Percentiles rank a stretch among this genome's conserved stretches.
These are phyloP conservation scores for Malurus cyaneus DNA, from an alignment of 2,113 vertebrate genomes.

Conservation along the genomic window DNA sequence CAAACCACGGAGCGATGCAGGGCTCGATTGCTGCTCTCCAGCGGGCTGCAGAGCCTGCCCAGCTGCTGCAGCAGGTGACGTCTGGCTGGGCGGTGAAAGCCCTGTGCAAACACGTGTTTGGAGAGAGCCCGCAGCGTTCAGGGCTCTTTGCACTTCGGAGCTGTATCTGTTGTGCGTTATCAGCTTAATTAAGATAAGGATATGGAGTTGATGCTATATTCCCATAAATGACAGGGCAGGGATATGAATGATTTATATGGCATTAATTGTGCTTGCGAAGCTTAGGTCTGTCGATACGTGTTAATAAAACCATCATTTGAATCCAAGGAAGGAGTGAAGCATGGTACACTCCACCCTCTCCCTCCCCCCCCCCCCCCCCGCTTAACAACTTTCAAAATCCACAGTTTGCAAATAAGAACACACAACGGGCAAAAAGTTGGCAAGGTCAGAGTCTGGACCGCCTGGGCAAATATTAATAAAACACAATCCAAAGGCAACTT, in stretches of 20 bases:
- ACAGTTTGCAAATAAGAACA: neutral
- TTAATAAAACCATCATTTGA: neutral
- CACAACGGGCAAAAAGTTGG: neutral
- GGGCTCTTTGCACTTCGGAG: neutral
- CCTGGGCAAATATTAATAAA: neutral
- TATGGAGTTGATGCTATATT: neutral
- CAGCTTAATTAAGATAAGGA: conserved; percentile 37
- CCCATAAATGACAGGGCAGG: neutral
- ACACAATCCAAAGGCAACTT: neutral
- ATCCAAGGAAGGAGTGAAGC: neutral
- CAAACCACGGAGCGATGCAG: neutral
- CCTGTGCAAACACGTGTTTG: fast-evolving
- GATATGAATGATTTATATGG: conserved; percentile 8
- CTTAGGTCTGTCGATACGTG: neutral
- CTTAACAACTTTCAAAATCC: neutral
- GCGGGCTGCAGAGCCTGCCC: neutral
- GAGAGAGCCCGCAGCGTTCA: fast-evolving
- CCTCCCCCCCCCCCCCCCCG: too few species aligned
- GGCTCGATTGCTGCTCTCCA: neutral
- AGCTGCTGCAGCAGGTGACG: neutral
- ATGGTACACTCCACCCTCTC: too few species aligned
- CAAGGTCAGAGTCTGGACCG: neutral
- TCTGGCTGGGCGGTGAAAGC: neutral
- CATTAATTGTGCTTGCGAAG: neutral
- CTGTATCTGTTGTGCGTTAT: neutral